Evolutionary conservation across 2,888 invertebrate genomes (phyloP), one percentile per base, ranked within the genome.

Genomic region (Lysandra coridon): DNA sequence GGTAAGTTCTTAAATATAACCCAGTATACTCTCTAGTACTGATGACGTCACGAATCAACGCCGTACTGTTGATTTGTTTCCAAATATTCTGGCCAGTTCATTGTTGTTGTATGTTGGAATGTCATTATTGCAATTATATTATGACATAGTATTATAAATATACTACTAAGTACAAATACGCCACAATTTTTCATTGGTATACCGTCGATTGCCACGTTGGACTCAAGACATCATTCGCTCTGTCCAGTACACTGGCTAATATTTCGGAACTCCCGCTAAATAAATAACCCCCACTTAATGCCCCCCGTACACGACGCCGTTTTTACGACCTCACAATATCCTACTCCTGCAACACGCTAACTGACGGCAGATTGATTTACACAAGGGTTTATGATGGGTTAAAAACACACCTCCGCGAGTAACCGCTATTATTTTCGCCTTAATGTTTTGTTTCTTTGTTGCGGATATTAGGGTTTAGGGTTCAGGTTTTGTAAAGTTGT

Each of bases 281-380:
- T 93, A 93, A 93, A 93, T 92, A 93, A 92, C 92, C 90, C 89
- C 89, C 89, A 90, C 89, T 92, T 93, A 93, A 91, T 91, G 90
- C 87, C 83, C 85, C 85, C 84, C 84, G 85, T 85, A 86, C 92
- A 92, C 91, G 92, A 89, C 80, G 84, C 85, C 85, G 79, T 86
- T 89, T 92, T 92, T 91, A 92, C 87, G 88, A 88, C 85, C 85
- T 88, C 86, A 88, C 89, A 89, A 89, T 90, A 88, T 88, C 89
- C 89, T 86, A 84, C 86, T 86, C 81, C 84, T 85, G 85, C 85
- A 85, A 84, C 86, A 85, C 85, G 86, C 84, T 85, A 86, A 87
- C 86, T 85, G 86, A 87, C 84, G 87, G 86, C 86, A 73, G 86
- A 84, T 85, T 85, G 85, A 85, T 85, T 86, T 86, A 84, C 81